phyloP scores from a whole-genome alignment of 2,113 vertebrate species.

The Boleophthalmus pectinirostris region DNA sequence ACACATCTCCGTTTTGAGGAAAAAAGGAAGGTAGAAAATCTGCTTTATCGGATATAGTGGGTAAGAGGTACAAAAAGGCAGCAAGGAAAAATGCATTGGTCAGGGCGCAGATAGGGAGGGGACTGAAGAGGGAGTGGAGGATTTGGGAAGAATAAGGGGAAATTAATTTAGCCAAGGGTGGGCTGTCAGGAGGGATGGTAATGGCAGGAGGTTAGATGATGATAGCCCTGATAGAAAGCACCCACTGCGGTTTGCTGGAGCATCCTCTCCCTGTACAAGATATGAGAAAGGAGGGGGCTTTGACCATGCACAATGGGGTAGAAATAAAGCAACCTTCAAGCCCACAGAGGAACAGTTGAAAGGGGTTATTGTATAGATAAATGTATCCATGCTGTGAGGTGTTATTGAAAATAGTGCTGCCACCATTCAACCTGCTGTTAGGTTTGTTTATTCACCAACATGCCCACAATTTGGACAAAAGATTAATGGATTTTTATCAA shows the following conservation, averaged over 20 bases:
- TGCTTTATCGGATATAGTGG: constrained; percentile 34
- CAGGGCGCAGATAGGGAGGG: constrained; percentile 44
- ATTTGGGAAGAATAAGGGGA: constrained; percentile 54
- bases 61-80: constrained; percentile 21
- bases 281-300: constrained; percentile 10
- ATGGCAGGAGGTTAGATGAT: constrained; percentile 67
- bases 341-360: constrained; percentile 15
- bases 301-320: constrained; percentile 10
- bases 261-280: constrained; percentile 24
- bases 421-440: constrained; percentile 44
- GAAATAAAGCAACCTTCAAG: constrained; percentile 21
- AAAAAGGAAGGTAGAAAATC: constrained; percentile 36
- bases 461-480: background rate
- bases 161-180: constrained; percentile 74
- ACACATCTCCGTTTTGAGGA: constrained; percentile 32
- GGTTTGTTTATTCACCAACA: background rate
- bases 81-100: constrained; percentile 47
- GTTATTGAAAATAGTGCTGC: constrained; percentile 48
- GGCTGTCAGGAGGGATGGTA: constrained; percentile 68
- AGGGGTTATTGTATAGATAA: constrained; percentile 46
- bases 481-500: background rate
- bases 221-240: constrained; percentile 62
- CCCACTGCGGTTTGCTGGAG: constrained; percentile 34
- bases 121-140: constrained; percentile 30
- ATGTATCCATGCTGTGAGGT: constrained; percentile 41